Base-by-base conservation (phyloP, 2,888 invertebrate species). In the Eristalinus aeneus region DNA sequence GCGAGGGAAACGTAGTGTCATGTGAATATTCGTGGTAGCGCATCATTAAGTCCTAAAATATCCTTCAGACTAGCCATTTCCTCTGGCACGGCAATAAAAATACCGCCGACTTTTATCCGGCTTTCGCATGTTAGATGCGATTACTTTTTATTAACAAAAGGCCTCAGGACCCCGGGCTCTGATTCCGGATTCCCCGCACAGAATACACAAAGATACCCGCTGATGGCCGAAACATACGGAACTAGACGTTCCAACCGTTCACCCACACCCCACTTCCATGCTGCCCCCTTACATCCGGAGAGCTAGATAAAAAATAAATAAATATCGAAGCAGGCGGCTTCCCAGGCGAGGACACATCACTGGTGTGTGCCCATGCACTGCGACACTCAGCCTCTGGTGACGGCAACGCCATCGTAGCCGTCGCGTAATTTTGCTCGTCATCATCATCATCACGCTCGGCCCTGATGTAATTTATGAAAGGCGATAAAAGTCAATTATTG, bases 401-500 rank as follows among this genome's bases (percentile, higher is more conserved):
- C 46, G 46, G 8, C 46, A 16, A 0, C 46, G 46, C 16, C 34
- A 6, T 8, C 34, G 10, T 34, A 4, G 10, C 27, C 27, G 10
- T 23, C n/a, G 22, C 64, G 53, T 61, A 56, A 61, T 39, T 22
- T 56, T 31, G 68, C 20, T 63, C 63, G 63, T 74, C 75, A 61
- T 58, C 67, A 20, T 85, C 75, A 75, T 67, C 80, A 72, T 85
- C 75, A 27, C 27, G 75, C 63, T 80, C 63, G 71, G 67, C 63
- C 61, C 46, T 46, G 54, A 69, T 53, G 72, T 68, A 58, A 80
- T 85, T 85, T 85, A 85, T 81, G 81, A 77, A 86, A 74, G 46
- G 81, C 85, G 64, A 86, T 86, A 86, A 86, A 86, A 81, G 85
- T 81, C 85, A 86, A 81, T 86, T 86, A 86, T 72, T 60, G 76